phyloP scores from a whole-genome alignment of 2,797 vertebrate genomes.

The Acanthurus tractus region DNA sequence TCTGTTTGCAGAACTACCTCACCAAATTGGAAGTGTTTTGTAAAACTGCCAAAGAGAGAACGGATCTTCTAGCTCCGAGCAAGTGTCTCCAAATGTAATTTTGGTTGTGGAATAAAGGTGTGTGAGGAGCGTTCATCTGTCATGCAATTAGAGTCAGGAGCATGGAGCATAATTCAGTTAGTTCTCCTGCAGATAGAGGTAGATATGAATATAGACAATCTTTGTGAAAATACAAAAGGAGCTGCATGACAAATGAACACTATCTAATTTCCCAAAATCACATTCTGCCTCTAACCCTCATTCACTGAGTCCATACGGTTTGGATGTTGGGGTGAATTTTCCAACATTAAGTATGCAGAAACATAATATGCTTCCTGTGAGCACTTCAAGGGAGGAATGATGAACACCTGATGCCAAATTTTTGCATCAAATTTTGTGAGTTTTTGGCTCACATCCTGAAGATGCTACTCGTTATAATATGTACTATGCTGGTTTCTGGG shows the following conservation, averaged over 20 bases:
- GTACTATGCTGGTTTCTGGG: constrained; percentile 18
- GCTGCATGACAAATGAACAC: constrained; percentile 63
- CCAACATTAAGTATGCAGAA: constrained; percentile 33
- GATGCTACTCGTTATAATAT: constrained; percentile 26
- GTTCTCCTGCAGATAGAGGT: constrained; percentile 56
- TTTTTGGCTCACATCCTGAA: constrained; percentile 41
- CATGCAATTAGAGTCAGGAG: constrained; percentile 77
- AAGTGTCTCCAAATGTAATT: constrained; percentile 64
- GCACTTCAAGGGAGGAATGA: constrained; percentile 36
- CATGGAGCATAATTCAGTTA: constrained; percentile 71
- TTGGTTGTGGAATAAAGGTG: constrained; percentile 64
- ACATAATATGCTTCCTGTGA: constrained; percentile 43
- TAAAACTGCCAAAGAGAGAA: constrained; percentile 44
- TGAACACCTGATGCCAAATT: constrained; percentile 45
- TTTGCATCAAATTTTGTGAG: too few species aligned
- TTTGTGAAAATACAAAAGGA: constrained; percentile 57
- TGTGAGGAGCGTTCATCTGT: constrained; percentile 75
- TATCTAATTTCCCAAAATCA: constrained; percentile 52
- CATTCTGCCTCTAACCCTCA: constrained; percentile 46
- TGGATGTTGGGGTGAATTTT: constrained; percentile 48
- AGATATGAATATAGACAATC: constrained; percentile 67
- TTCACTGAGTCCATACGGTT: constrained; percentile 37
- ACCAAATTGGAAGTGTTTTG: constrained; percentile 48
- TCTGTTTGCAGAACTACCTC: constrained; percentile 46
- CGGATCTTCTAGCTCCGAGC: constrained; percentile 44